These are phyloP conservation scores for Buceros bicornis DNA, from an alignment of 2,797 vertebrate genomes.

Conservation along the genomic window DNA sequence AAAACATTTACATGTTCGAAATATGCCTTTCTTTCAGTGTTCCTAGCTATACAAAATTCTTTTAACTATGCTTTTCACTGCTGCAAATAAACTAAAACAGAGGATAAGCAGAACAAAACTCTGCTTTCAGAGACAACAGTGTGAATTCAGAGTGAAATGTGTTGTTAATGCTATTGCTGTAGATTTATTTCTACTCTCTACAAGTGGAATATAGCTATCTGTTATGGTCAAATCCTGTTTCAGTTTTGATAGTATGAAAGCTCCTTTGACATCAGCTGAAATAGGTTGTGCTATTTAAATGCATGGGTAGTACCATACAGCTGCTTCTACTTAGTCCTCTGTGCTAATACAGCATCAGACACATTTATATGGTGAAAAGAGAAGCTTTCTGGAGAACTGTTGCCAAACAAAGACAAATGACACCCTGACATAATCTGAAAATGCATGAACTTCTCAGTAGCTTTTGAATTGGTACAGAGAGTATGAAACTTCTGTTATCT, in stretches of 20 bases:
- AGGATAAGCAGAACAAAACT: neutral
- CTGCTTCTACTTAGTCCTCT: neutral
- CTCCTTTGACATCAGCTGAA: conserved; percentile 9
- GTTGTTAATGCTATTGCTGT: neutral
- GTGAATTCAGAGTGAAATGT: neutral
- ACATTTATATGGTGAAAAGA: conserved; percentile 22
- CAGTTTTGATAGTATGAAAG: neutral
- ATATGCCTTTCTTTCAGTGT: neutral
- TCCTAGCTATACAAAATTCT: neutral
- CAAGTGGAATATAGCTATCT: neutral
- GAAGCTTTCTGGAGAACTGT: neutral
- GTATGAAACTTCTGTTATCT: neutral
- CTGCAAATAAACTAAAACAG: neutral
- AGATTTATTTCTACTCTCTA: conserved; percentile 14
- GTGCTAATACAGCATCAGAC: conserved; percentile 10
- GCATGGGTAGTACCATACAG: neutral
- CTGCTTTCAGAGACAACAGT: neutral
- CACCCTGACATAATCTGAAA: conserved; percentile 8
- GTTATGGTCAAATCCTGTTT: conserved; percentile 10
- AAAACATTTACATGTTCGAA: neutral
- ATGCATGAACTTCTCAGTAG: conserved; percentile 9
- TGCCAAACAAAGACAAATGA: conserved; percentile 47
- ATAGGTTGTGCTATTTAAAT: conserved; percentile 18
- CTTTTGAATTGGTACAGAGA: conserved; percentile 15
- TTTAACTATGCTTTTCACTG: neutral